Percentiles rank a stretch among this genome's conserved stretches.
These are phyloP conservation scores for Rugalucina vietnamica DNA, from an alignment of 2,888 invertebrate genomes.

Conservation along the genomic window DNA sequence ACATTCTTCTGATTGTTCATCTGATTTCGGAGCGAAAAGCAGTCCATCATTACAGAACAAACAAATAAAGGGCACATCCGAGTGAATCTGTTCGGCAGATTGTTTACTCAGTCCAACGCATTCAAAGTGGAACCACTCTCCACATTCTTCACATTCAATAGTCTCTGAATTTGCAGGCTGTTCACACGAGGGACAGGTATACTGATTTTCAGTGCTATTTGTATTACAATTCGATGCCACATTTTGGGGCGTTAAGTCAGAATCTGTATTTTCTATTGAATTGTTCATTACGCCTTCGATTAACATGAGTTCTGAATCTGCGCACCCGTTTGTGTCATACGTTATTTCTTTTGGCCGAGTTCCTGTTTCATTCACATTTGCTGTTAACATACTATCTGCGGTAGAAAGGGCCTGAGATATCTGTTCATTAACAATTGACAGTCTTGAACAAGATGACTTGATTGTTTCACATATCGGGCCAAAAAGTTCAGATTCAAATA, in stretches of 20 bases:
- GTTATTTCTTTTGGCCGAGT: too few species aligned
- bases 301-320: too few species aligned
- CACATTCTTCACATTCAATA: background rate
- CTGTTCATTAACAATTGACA: background rate
- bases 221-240: too few species aligned
- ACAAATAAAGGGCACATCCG: background rate
- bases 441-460: background rate
- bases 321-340: too few species aligned
- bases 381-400: too few species aligned
- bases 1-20: too few species aligned
- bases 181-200: background rate
- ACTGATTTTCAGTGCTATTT: too few species aligned
- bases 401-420: background rate
- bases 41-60: background rate
- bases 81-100: background rate
- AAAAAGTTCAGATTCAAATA: background rate
- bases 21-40: too few species aligned
- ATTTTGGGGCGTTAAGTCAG: too few species aligned
- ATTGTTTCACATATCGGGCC: background rate
- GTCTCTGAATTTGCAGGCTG: background rate
- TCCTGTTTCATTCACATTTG: too few species aligned
- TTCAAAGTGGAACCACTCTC: background rate
- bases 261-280: too few species aligned
- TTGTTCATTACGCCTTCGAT: too few species aligned
- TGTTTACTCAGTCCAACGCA: background rate